These are phyloP conservation scores for Spilarctia lutea DNA, from an alignment of 2,888 invertebrate genomes.

Conservation along the genomic window DNA sequence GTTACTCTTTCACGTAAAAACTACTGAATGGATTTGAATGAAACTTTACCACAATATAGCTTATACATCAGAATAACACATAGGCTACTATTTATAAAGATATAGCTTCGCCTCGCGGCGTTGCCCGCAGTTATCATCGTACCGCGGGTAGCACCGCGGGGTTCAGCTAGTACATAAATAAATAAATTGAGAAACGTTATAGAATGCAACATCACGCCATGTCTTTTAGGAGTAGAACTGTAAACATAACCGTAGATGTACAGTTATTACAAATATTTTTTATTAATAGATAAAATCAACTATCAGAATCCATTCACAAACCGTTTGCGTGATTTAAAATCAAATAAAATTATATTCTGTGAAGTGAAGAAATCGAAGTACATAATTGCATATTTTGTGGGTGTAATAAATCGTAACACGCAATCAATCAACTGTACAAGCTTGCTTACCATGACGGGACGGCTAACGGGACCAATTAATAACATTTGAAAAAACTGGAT, in stretches of 20 bases:
- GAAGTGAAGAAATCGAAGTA: slow-evolving; percentile 10
- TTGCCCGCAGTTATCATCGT: too few relatives aligned
- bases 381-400: slow-evolving; percentile 1
- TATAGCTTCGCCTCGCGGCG: too few relatives aligned
- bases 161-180: too few relatives aligned
- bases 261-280: background rate
- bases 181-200: background rate
- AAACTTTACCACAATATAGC: too few relatives aligned
- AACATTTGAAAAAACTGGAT: slow-evolving; percentile 1
- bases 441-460: slow-evolving; percentile 10
- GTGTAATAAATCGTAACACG: slow-evolving; percentile 14
- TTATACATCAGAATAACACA: too few relatives aligned
- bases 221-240: background rate
- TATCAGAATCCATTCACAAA: background rate
- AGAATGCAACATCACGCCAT: background rate
- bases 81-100: too few relatives aligned
- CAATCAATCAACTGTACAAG: slow-evolving; percentile 24
- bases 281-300: background rate
- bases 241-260: background rate
- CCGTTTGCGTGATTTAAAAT: background rate
- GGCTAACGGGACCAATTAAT: slow-evolving; percentile 6
- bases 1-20: too few relatives aligned
- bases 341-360: slow-evolving; percentile 4
- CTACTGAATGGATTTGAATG: too few relatives aligned
- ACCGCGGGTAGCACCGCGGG: too few relatives aligned